Evolutionary conservation across 1,140 invertebrate genomes (phyloP).

Genomic region (Achroia grisella): DNA sequence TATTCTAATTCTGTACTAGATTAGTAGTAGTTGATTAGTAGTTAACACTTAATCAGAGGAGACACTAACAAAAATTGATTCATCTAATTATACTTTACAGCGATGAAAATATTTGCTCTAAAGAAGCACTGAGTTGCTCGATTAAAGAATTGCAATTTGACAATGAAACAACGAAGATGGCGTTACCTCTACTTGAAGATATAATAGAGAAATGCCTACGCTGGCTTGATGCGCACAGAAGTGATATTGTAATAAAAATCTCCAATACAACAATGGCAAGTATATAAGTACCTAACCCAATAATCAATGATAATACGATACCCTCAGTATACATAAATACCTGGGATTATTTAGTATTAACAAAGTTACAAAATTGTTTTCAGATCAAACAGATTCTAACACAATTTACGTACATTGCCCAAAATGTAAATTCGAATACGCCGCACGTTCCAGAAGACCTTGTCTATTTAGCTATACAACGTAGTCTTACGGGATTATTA

Average conservation of each 20-base stretch:
- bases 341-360: too few species aligned
- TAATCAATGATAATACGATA: too few species aligned
- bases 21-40: too few species aligned
- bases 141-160: constrained; percentile 35
- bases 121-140: constrained; percentile 43
- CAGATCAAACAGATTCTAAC: constrained; percentile 61
- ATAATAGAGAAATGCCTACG: constrained; percentile 30
- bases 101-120: constrained; percentile 37
- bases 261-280: constrained; percentile 32
- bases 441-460: constrained; percentile 44
- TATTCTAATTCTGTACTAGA: too few species aligned
- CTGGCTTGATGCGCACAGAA: constrained; percentile 37
- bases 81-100: constrained; percentile 20
- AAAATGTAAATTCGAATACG: constrained; percentile 17
- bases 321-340: too few species aligned
- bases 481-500: constrained; percentile 36
- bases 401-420: constrained; percentile 47
- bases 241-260: constrained; percentile 30
- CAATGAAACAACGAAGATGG: constrained; percentile 31
- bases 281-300: too few species aligned
- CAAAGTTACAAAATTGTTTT: constrained; percentile 13
- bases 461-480: constrained; percentile 41
- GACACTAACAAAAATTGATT: too few species aligned
- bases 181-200: constrained; percentile 30
- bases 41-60: too few species aligned